Conservation (phyloP, 2,113 vertebrate genomes). For the Sapayoa aenigma region DNA sequence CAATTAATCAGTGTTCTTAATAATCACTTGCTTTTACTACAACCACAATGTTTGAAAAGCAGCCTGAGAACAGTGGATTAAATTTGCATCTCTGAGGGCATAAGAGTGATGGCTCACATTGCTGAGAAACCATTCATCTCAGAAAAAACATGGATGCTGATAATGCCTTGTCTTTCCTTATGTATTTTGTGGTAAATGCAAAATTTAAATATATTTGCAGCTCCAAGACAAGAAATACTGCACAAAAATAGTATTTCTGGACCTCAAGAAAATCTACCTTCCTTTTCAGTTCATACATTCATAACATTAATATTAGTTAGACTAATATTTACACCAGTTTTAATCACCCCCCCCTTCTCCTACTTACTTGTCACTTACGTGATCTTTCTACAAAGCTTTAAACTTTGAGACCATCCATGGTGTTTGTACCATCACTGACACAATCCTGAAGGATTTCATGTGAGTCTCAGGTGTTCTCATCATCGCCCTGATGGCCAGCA, state of each 20-base stretch:
- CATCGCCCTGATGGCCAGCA: background rate
- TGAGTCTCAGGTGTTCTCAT: background rate
- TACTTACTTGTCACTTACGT: background rate
- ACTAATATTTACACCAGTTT: background rate
- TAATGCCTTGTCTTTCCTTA: background rate
- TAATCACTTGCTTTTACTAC: background rate
- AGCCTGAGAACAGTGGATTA: background rate
- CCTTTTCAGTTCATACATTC: background rate
- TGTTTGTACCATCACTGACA: background rate
- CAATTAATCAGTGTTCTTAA: constrained; percentile 1
- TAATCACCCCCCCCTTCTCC: background rate
- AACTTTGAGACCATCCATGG: background rate
- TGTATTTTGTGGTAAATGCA: background rate
- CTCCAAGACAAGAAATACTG: background rate
- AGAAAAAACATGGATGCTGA: background rate
- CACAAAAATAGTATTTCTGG: background rate
- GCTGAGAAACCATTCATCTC: background rate
- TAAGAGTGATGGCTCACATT: background rate
- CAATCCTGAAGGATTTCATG: background rate
- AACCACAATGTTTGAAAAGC: background rate
- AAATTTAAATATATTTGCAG: background rate
- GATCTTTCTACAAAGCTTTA: background rate
- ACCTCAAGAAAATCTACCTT: background rate
- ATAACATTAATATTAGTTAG: too few relatives aligned
- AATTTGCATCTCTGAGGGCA: background rate